Base-by-base conservation (phyloP, 2,797 vertebrate species). In the Cetoscarus ocellatus region DNA sequence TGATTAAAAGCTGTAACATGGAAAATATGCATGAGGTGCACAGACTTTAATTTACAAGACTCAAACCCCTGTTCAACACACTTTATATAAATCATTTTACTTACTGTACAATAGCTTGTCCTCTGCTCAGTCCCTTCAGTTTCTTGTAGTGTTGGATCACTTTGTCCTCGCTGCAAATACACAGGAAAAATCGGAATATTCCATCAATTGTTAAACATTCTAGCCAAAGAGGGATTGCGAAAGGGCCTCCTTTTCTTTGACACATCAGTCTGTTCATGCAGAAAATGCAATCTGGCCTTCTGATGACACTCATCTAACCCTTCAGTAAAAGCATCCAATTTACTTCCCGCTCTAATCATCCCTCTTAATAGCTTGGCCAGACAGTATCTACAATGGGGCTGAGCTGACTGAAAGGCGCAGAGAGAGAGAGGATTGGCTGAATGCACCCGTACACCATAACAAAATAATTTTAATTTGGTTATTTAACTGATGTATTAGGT, bases 101-200 rank as follows among this genome's bases (percentile, higher is more conserved):
- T 98, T 95, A 99, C 98, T 95, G 95, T 79, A 99, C 96, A 70
- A 99, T 96, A 49, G 97, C 96, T 92, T 98, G 96, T 92, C 98
- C 98, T 92, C 98, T 94, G 82, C 94, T 98, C 89, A 97, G 91
- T 55, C 96, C 97, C 92, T 95, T 97, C 61, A 97, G 91, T 85
- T 96, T 96, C 85, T 94, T 94, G 81, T 98, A 98, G 87, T 96
- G 95, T 82, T 98, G 96, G 71, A 98, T 98, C 70, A 97, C 97
- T 88, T 94, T 93, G 93, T 98, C 96, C 91, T 99, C 98, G 79
- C 98, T 99, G 95, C 62, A 94, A 94, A 92, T 81, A 59, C 57
- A 78, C 7, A 87, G 70, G 91, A 84, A 82, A 80, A 86, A 85
- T 84, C 70, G 77, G 63, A 88, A 80, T 78, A 85, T 86, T 82